Evolutionary conservation across 2,797 vertebrate species (phyloP).

Genomic region (Echiichthys vipera): DNA sequence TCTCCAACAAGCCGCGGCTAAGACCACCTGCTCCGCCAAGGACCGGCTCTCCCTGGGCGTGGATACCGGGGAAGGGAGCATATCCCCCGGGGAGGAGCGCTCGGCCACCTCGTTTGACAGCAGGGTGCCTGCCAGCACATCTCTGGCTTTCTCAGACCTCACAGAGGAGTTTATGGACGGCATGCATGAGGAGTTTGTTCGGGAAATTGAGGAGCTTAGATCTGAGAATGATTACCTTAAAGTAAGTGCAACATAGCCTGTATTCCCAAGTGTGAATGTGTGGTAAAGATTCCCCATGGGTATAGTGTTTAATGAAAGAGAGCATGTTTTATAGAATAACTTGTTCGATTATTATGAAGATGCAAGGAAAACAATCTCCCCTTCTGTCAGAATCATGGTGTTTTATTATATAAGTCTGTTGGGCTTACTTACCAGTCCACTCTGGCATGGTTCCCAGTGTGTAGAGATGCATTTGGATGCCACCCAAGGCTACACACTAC

Average conservation of each 20-base stretch:
- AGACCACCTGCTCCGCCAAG: conserved; percentile 63
- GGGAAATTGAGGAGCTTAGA: conserved; percentile 95
- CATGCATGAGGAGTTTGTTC: conserved; percentile 90
- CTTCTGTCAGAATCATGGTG: neutral
- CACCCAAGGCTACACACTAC: conserved; percentile 38
- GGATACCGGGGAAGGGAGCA: conserved; percentile 80
- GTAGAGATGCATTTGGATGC: conserved; percentile 22
- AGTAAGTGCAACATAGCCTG: conserved; percentile 80
- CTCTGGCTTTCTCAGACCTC: conserved; percentile 96
- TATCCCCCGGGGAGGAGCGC: conserved; percentile 87
- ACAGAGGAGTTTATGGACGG: conserved; percentile 95
- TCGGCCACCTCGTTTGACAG: conserved; percentile 92
- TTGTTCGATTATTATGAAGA: neutral
- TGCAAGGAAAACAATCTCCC: neutral
- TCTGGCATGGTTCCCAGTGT: neutral
- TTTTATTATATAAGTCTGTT: neutral
- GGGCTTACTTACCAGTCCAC: conserved; percentile 13
- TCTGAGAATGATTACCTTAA: conserved; percentile 99
- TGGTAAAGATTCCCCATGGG: neutral
- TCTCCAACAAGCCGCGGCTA: conserved; percentile 44
- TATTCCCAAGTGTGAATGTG: neutral
- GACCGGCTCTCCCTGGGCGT: conserved; percentile 71
- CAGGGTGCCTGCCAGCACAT: conserved; percentile 92
- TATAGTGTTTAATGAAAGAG: neutral
- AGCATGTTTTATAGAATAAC: neutral